phyloP scores from a whole-genome alignment of 2,113 vertebrate genomes.

The Labeo rohita region DNA sequence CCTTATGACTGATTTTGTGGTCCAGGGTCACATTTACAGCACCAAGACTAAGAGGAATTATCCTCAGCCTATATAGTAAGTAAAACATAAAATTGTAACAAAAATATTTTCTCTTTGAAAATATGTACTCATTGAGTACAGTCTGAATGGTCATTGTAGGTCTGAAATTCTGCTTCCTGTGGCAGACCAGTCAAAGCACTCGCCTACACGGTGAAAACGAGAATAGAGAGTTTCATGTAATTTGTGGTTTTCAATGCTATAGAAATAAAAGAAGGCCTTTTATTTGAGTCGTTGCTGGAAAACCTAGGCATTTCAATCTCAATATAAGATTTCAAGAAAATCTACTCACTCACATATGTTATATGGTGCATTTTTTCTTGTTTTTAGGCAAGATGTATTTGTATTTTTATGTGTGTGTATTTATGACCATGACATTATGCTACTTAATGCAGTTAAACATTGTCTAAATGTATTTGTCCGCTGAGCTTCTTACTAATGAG shows the following conservation, averaged over 20 bases:
- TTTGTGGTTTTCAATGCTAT: not conserved
- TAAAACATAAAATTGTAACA: not conserved
- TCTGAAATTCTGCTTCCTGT: not conserved
- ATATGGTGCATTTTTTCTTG: not conserved
- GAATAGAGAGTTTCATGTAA: not conserved
- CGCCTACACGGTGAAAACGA: not conserved
- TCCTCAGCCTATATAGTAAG: not conserved
- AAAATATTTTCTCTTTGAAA: not conserved
- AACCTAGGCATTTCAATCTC: not conserved
- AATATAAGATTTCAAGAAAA: not conserved
- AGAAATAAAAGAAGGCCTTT: conserved; percentile 7
- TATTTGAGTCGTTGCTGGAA: not conserved
- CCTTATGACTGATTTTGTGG: too few relatives aligned
- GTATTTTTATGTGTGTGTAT: not conserved
- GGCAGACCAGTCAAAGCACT: not conserved
- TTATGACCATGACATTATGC: not conserved
- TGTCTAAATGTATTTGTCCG: not conserved
- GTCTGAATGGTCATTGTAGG: not conserved
- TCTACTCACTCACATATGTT: not conserved
- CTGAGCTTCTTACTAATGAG: not conserved
- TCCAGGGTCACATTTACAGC: not conserved
- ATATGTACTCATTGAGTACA: not conserved
- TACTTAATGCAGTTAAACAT: not conserved
- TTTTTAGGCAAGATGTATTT: conserved; percentile 14
- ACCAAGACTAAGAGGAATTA: not conserved